These are phyloP conservation scores for Cheilosia urbana DNA, from an alignment of 2,888 invertebrate genomes.

Conservation along the genomic window DNA sequence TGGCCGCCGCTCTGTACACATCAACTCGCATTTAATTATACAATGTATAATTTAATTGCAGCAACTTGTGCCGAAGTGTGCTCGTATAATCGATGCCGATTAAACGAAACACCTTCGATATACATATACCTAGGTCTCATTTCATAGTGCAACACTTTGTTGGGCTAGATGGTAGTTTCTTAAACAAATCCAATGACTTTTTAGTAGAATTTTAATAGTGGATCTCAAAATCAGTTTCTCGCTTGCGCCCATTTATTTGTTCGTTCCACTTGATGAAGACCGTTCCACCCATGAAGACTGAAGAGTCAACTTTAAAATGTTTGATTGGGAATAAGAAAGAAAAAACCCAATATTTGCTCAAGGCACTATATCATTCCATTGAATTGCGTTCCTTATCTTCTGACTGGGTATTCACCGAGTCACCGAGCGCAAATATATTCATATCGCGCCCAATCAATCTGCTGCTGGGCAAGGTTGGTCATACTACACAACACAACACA, in stretches of 20 bases:
- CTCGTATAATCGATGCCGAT: slow-evolving; percentile 16
- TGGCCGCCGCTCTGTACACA: slow-evolving; percentile 26
- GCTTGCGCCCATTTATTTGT: background rate
- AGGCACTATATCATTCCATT: slow-evolving; percentile 35
- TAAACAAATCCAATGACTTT: slow-evolving; percentile 19
- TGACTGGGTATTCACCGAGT: slow-evolving; percentile 29
- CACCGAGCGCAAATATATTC: slow-evolving; percentile 37
- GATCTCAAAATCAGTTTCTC: slow-evolving; percentile 9
- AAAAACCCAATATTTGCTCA: slow-evolving; percentile 13
- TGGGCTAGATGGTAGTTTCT: background rate
- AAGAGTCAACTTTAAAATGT: slow-evolving; percentile 41
- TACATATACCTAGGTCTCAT: background rate
- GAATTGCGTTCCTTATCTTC: slow-evolving; percentile 48
- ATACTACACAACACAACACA: slow-evolving; percentile 39
- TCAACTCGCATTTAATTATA: slow-evolving; percentile 40
- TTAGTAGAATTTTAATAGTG: background rate
- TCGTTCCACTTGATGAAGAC: slow-evolving; percentile 22
- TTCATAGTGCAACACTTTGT: background rate
- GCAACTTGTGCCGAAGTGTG: slow-evolving; percentile 57
- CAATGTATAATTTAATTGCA: background rate
- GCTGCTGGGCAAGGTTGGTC: slow-evolving; percentile 47
- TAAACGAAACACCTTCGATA: slow-evolving; percentile 13
- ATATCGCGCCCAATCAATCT: slow-evolving; percentile 49
- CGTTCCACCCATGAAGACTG: slow-evolving; percentile 23
- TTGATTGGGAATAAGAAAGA: slow-evolving; percentile 20